Conservation (phyloP, 2,113 vertebrate genomes). For the Erythrocercus mccallii region DNA sequence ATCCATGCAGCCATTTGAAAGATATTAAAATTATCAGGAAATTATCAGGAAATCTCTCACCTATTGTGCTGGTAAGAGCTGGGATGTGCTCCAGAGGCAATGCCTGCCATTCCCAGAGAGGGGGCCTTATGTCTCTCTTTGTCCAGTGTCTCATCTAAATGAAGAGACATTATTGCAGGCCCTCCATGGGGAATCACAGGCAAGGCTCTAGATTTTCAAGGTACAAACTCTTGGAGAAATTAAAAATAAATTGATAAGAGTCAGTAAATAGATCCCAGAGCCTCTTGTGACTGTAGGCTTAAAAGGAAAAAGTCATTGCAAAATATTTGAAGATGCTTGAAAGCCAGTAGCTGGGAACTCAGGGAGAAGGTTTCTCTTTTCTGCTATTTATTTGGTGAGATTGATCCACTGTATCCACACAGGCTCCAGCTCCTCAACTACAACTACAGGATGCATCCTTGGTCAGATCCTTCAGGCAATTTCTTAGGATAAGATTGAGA, state of each 20-base stretch:
- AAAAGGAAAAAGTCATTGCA: neutral
- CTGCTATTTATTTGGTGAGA: neutral
- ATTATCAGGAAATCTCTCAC: slow-evolving; percentile 12
- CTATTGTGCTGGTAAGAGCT: slow-evolving; percentile 6
- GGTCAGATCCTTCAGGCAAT: neutral
- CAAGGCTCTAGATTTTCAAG: neutral
- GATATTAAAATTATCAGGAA: slow-evolving; percentile 21
- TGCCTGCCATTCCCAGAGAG: neutral
- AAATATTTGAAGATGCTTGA: neutral
- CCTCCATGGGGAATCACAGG: neutral
- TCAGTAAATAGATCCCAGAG: neutral
- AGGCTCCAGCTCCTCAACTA: neutral
- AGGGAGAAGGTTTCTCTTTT: neutral
- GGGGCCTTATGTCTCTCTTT: neutral
- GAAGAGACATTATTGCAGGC: neutral
- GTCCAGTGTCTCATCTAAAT: neutral
- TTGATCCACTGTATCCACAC: neutral
- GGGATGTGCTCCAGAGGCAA: neutral
- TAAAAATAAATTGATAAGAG: neutral
- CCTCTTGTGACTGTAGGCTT: neutral
- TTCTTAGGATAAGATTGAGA: neutral
- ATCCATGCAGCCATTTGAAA: neutral
- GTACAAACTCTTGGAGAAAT: neutral
- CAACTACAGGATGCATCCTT: neutral
- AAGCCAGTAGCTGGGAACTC: neutral